Conservation (phyloP, 2,888 invertebrate species). For the Thelaira solivaga region DNA sequence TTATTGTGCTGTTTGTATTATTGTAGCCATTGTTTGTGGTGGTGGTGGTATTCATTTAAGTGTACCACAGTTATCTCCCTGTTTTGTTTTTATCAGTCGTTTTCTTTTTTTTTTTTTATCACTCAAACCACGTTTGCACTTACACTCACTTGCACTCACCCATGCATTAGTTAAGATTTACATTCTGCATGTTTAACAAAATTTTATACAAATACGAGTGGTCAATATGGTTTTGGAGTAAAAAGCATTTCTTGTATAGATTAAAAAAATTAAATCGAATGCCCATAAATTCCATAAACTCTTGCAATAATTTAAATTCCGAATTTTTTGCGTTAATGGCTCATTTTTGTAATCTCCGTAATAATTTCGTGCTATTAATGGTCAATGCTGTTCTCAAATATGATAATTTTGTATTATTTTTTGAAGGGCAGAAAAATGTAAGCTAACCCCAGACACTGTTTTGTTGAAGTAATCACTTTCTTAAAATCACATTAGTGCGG, state of each 20-base stretch:
- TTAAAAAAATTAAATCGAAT: no score
- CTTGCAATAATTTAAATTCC: no score
- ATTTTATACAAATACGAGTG: neutral
- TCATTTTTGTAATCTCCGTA: no score
- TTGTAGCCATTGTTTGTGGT: constrained; percentile 18
- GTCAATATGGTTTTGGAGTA: neutral
- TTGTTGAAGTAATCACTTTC: no score
- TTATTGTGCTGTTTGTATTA: constrained; percentile 7
- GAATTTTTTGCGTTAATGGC: no score
- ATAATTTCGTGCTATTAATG: no score
- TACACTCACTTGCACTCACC: constrained; percentile 3
- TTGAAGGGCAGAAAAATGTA: no score
- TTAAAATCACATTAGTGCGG: no score
- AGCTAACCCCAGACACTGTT: no score
- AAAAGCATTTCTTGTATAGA: neutral
- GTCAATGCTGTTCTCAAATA: no score
- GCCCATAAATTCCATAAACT: no score
- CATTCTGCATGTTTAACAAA: constrained; percentile 8
- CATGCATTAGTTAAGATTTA: constrained; percentile 7
- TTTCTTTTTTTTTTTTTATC: constrained; percentile 46
- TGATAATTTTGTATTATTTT: no score
- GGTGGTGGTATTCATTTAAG: constrained; percentile 23
- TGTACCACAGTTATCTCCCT: constrained; percentile 40
- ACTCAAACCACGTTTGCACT: constrained; percentile 14
- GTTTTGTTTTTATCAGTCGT: constrained; percentile 28